phyloP scores from a whole-genome alignment of 2,113 vertebrate species.

The Columba livia region DNA sequence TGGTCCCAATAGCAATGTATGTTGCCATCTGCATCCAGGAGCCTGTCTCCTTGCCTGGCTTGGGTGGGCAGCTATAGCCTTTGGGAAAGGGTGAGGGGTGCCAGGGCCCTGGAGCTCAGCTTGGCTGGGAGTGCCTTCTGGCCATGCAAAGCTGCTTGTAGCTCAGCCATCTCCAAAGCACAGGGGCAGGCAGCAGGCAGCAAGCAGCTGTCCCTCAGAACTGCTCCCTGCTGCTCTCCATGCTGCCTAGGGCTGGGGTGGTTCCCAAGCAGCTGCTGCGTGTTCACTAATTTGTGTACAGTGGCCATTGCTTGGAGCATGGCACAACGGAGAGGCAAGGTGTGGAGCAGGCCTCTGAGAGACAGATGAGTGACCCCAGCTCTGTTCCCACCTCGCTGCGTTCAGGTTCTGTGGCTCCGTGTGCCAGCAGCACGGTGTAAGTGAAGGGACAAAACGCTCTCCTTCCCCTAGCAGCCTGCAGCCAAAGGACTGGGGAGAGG shows the following conservation, averaged over 20 bases:
- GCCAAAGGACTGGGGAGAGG: not conserved
- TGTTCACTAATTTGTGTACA: no score
- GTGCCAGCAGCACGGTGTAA: fast-evolving
- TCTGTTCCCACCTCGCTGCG: fast-evolving
- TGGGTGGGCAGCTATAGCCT: no score
- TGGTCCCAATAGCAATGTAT: no score
- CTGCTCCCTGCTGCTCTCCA: not conserved
- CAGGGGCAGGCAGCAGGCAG: not conserved
- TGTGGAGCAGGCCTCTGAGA: not conserved
- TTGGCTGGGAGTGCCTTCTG: not conserved
- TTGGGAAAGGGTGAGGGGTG: not conserved
- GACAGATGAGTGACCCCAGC: fast-evolving
- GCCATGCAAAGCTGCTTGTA: fast-evolving
- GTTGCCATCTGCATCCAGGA: no score
- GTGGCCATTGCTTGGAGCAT: fast-evolving
- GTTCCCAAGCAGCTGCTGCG: not conserved
- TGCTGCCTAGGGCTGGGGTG: not conserved
- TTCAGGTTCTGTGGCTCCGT: not conserved
- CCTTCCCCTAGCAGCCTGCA: not conserved
- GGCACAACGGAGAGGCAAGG: fast-evolving
- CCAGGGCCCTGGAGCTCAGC: no score
- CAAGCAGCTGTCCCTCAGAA: not conserved
- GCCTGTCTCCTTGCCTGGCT: no score
- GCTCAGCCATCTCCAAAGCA: not conserved
- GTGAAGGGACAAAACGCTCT: not conserved